Evolutionary conservation across 2,888 invertebrate genomes (phyloP).

Genomic region (Quadroppia sp.): DNA sequence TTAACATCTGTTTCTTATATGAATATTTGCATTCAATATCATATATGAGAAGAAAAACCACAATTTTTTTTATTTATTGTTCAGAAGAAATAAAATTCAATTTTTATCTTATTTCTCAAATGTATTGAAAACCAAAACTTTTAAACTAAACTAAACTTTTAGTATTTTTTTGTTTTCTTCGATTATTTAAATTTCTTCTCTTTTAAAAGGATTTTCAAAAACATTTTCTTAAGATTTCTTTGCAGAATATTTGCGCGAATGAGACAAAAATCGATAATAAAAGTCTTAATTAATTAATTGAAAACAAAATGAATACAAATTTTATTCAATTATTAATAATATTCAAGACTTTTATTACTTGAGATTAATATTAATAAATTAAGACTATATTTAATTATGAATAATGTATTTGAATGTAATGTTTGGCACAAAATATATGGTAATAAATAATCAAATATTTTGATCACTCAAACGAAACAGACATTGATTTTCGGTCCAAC

Average conservation of each 20-base stretch:
- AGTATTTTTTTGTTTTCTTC: no score
- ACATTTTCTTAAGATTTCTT: no score
- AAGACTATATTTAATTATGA: conserved; percentile 1
- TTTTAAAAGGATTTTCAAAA: no score
- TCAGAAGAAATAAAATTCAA: not conserved
- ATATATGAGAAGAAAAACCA: not conserved
- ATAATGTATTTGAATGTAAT: not conserved
- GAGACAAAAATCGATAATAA: not conserved
- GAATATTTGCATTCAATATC: not conserved
- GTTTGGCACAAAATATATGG: not conserved
- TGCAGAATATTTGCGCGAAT: no score
- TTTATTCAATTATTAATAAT: not conserved
- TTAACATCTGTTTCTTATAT: not conserved
- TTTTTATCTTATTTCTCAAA: no score
- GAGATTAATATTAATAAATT: not conserved
- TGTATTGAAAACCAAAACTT: no score
- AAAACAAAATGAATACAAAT: not conserved
- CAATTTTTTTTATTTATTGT: not conserved
- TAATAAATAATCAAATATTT: not conserved
- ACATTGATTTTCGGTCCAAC: not conserved
- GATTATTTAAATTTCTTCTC: no score
- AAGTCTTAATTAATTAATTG: conserved; percentile 1
- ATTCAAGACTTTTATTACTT: not conserved
- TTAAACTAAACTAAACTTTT: no score
- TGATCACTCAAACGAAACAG: not conserved